Evolutionary conservation across 1,140 invertebrate genomes (phyloP).

Genomic region (Euwallacea fornicatus): DNA sequence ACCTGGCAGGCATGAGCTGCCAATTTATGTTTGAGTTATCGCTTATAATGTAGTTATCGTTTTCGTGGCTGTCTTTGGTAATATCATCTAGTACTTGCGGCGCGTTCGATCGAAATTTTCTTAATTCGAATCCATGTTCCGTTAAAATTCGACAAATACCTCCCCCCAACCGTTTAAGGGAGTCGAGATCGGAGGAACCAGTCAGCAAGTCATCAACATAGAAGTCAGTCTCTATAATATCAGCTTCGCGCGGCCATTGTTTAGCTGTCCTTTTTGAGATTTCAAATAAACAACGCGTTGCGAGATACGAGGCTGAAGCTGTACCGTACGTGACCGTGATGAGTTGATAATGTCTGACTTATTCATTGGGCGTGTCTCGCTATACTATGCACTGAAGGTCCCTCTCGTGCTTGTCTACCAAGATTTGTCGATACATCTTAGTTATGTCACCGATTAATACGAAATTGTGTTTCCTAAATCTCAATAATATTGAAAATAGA

Average conservation of each 20-base stretch:
- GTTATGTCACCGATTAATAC: slow-evolving; percentile 50
- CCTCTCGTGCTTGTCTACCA: slow-evolving; percentile 42
- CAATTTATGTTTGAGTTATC: slow-evolving; percentile 18
- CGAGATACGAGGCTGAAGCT: slow-evolving; percentile 47
- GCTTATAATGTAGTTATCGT: slow-evolving; percentile 2
- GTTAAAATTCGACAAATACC: slow-evolving; percentile 40
- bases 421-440: slow-evolving; percentile 55
- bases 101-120: slow-evolving; percentile 20
- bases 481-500: too few species aligned
- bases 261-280: slow-evolving; percentile 28
- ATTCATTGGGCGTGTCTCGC: slow-evolving; percentile 40
- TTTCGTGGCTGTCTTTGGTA: not conserved
- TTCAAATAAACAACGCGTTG: slow-evolving; percentile 41
- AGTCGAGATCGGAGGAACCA: slow-evolving; percentile 37
- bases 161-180: slow-evolving; percentile 16
- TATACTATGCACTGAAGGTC: slow-evolving; percentile 53
- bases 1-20: too few species aligned
- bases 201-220: slow-evolving; percentile 47
- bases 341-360: slow-evolving; percentile 45
- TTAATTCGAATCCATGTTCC: slow-evolving; percentile 31
- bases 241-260: slow-evolving; percentile 36
- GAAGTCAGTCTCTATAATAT: too few species aligned
- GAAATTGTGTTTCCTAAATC: slow-evolving; percentile 40
- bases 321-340: slow-evolving; percentile 53
- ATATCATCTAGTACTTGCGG: not conserved